phyloP scores from a whole-genome alignment of 2,797 vertebrate genomes.

The Sorex maritimensis region DNA sequence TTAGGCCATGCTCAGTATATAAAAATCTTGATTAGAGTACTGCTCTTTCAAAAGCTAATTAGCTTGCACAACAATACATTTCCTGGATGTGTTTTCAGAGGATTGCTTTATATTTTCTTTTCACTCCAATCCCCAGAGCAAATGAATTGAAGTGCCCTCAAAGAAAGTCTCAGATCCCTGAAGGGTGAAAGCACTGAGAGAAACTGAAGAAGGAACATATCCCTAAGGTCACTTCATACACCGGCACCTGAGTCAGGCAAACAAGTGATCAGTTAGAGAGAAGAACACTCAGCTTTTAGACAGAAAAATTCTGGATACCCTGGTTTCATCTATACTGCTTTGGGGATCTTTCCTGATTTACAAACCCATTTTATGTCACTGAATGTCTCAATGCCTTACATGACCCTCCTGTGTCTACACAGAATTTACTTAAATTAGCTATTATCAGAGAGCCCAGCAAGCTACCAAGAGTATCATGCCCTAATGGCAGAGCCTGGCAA shows the following conservation, averaged over 20 bases:
- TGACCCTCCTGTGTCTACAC: background rate
- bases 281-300: background rate
- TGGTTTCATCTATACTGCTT: background rate
- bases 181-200: constrained; percentile 2
- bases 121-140: constrained; percentile 65
- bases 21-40: constrained; percentile 80
- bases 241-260: background rate
- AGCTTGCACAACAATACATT: constrained; percentile 75
- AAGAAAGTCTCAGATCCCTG: constrained; percentile 20
- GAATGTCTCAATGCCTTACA: background rate
- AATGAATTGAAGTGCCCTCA: constrained; percentile 72
- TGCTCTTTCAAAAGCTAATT: constrained; percentile 82
- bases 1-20: constrained; percentile 68
- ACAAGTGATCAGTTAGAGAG: background rate
- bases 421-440: background rate
- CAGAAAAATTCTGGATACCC: background rate
- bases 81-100: constrained; percentile 76
- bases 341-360: background rate
- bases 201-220: background rate
- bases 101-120: constrained; percentile 75
- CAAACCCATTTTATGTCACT: background rate
- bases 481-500: no score
- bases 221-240: background rate
- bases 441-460: background rate
- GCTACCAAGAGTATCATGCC: no score